phyloP scores from a whole-genome alignment of 2,888 invertebrate species.

The Silvanus unidentatus region DNA sequence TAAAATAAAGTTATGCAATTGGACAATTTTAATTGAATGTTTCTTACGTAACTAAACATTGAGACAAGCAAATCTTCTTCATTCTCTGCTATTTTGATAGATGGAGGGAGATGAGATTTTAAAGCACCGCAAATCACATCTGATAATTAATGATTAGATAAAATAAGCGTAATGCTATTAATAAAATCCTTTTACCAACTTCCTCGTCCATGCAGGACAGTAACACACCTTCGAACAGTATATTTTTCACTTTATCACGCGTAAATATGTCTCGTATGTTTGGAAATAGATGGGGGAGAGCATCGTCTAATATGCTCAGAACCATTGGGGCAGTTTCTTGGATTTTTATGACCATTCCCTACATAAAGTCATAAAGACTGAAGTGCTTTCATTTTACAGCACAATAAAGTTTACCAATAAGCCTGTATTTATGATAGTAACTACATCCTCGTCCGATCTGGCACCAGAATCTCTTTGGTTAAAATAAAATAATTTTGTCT shows the following conservation, averaged over 20 bases:
- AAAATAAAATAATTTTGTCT: slow-evolving; percentile 41
- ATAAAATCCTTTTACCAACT: too few relatives aligned
- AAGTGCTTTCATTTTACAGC: neutral
- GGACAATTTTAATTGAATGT: neutral
- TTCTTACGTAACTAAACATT: slow-evolving; percentile 2
- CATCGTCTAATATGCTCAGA: neutral
- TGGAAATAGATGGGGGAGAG: slow-evolving; percentile 6
- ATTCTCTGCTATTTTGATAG: neutral
- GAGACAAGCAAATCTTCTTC: neutral
- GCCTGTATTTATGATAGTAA: slow-evolving; percentile 6
- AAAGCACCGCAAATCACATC: neutral
- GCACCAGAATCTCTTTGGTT: slow-evolving; percentile 46
- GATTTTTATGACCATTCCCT: neutral
- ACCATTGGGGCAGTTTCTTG: neutral
- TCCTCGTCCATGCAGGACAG: slow-evolving; percentile 42
- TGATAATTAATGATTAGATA: neutral
- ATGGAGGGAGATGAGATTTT: neutral
- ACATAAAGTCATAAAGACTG: neutral
- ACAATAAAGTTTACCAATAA: slow-evolving; percentile 6
- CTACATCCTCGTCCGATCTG: slow-evolving; percentile 47
- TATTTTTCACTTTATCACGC: slow-evolving; percentile 47
- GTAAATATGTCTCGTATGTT: slow-evolving; percentile 31
- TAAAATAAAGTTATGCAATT: too few relatives aligned
- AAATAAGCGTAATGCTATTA: too few relatives aligned
- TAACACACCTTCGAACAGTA: slow-evolving; percentile 53